Evolutionary conservation across 1,140 invertebrate genomes (phyloP).

Genomic region (Hycleus phaleratus): DNA sequence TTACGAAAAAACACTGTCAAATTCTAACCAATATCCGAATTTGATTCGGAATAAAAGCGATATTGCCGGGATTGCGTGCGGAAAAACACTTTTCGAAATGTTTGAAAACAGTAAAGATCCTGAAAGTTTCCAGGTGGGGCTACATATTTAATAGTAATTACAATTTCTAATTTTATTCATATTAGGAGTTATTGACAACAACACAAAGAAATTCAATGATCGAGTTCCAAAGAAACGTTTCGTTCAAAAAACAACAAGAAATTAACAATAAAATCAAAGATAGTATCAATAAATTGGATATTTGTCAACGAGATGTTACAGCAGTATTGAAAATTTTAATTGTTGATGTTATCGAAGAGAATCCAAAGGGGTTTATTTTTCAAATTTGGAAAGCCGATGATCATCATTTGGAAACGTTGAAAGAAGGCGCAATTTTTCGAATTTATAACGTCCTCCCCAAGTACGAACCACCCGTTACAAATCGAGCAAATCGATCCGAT

Average conservation of each 20-base stretch:
- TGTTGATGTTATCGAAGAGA: constrained; percentile 35
- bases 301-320: constrained; percentile 39
- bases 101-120: constrained; percentile 33
- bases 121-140: constrained; percentile 30
- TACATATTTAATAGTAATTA: constrained; percentile 15
- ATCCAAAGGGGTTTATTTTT: constrained; percentile 44
- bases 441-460: constrained; percentile 43
- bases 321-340: constrained; percentile 47
- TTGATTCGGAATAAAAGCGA: constrained; percentile 13
- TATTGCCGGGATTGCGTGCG: constrained; percentile 24
- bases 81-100: constrained; percentile 28
- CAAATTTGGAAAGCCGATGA: constrained; percentile 53
- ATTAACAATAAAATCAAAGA: constrained; percentile 37
- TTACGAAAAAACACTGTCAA: constrained; percentile 7
- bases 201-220: too few relatives aligned
- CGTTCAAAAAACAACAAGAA: constrained; percentile 35
- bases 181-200: constrained; percentile 39
- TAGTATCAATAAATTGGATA: constrained; percentile 33
- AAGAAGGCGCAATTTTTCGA: constrained; percentile 47
- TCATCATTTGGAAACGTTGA: constrained; percentile 45
- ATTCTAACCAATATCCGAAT: constrained; percentile 2
- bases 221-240: constrained; percentile 19
- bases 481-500: constrained; percentile 6
- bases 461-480: constrained; percentile 32
- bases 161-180: constrained; percentile 22